Conservation (phyloP, 2,888 invertebrate genomes). For the Agrilus mali region DNA sequence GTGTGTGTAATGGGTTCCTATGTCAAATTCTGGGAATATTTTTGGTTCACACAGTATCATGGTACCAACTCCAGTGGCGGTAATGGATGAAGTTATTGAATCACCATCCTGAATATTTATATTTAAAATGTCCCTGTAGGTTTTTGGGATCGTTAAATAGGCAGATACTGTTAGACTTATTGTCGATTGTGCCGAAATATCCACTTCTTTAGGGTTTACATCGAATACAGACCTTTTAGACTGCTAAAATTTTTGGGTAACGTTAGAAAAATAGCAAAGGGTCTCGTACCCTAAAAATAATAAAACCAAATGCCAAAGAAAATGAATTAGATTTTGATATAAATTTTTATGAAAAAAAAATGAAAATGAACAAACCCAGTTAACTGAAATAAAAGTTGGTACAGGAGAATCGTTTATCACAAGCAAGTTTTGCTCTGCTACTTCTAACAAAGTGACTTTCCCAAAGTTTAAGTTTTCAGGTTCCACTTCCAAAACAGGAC, state of each 20-base stretch:
- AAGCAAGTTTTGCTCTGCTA: constrained; percentile 37
- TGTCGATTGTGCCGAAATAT: constrained; percentile 24
- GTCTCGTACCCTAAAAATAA: no score
- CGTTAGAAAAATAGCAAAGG: neutral
- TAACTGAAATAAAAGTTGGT: constrained; percentile 29
- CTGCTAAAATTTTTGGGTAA: constrained; percentile 4
- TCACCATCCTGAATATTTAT: constrained; percentile 32
- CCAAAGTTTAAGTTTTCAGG: constrained; percentile 53
- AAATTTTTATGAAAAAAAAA: no score
- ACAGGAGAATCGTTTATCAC: constrained; percentile 61
- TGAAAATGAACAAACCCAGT: constrained; percentile 4
- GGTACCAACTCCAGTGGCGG: constrained; percentile 51
- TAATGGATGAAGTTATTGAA: constrained; percentile 34
- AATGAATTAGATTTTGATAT: no score
- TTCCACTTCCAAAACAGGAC: constrained; percentile 51
- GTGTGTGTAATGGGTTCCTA: constrained; percentile 53
- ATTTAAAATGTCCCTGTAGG: constrained; percentile 24
- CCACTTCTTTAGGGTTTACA: constrained; percentile 19
- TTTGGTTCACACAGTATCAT: constrained; percentile 50
- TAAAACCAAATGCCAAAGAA: no score
- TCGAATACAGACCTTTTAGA: constrained; percentile 39
- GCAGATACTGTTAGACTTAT: constrained; percentile 23
- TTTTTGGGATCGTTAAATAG: constrained; percentile 28
- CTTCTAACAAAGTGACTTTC: constrained; percentile 43
- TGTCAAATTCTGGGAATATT: constrained; percentile 41